phyloP scores from a whole-genome alignment of 2,888 invertebrate genomes.

The Caradrina clavipalpis region DNA sequence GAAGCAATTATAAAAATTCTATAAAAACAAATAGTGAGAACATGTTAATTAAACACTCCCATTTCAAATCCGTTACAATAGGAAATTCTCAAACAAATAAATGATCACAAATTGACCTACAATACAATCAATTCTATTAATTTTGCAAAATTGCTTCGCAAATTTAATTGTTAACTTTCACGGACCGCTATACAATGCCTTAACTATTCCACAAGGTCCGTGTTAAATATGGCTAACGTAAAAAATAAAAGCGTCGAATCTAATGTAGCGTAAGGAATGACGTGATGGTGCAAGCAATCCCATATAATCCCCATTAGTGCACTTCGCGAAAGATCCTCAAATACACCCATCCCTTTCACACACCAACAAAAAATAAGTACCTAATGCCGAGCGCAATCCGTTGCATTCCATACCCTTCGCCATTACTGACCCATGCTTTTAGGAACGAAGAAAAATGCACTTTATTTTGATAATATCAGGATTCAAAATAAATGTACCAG shows the following conservation, averaged over 20 bases:
- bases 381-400: conserved; percentile 87
- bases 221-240: conserved; percentile 58
- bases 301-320: conserved; percentile 87
- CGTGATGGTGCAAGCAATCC: conserved; percentile 79
- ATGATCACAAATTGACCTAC: conserved; percentile 58
- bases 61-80: conserved; percentile 58
- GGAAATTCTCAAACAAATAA: conserved; percentile 46
- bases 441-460: conserved; percentile 50
- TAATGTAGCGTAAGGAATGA: conserved; percentile 74
- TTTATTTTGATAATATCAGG: conserved; percentile 64
- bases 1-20: conserved; percentile 23
- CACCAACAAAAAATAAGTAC: conserved; percentile 88
- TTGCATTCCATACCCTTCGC: conserved; percentile 86
- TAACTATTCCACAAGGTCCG: conserved; percentile 56
- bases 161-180: conserved; percentile 65
- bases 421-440: conserved; percentile 71
- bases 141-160: conserved; percentile 60
- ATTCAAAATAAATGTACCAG: conserved; percentile 61
- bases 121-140: conserved; percentile 50
- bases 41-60: conserved; percentile 39
- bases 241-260: conserved; percentile 71
- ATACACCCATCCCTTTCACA: conserved; percentile 79
- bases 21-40: conserved; percentile 22
- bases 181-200: conserved; percentile 51
- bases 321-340: conserved; percentile 85